Evolutionary conservation across 2,888 invertebrate genomes (phyloP), one percentile per base, ranked within the genome.

Genomic region (Sycophila texana): DNA sequence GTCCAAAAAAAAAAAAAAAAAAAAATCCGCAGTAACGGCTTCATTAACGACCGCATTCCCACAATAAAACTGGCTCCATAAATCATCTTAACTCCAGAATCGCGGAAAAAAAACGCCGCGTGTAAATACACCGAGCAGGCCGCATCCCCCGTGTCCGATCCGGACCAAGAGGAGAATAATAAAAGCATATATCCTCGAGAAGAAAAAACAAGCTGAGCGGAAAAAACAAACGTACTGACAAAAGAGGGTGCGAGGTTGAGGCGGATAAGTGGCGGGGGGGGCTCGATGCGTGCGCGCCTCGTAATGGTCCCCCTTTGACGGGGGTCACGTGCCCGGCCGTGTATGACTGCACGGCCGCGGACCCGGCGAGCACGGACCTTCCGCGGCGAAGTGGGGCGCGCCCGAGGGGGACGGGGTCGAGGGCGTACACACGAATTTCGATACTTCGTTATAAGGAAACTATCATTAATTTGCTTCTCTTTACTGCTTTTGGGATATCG

Each of bases 1-100:
- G 26, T 3, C 26, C 2, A 26, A 26, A 26, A 26, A 63, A 53
- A 14, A 53, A 12, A 18, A 3, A 26, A 26, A 26, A 26, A 63
- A 53, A 14, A 53, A 12, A 18, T 12, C 2, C 39, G 30, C 18
- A 16, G 58, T 49, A 60, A 74, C 57, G 30, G 70, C 70, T 63
- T 74, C 65, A 70, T 67, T 57, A 73, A 4, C 30, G 2, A 39
- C 16, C 67, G 20, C 10, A 65, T 79, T 79, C 74, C 79, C 79
- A 79, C 79, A 79, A 74, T 79, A 79, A 74, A 79, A 78, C 58
- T 53, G 39, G n/a, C 16, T 16, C 14, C 60, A 55, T 77, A 77
- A 71, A 77, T 77, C 66, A 77, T 66, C 71, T 51, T 61, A 55
- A 22, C 57, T 55, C 57, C 63, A 22, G 57, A 72, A 76, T 71